Evolutionary conservation across 2,113 vertebrate species (phyloP), one percentile per base, ranked within the genome.

Genomic region (Neodon shergylaensis): DNA sequence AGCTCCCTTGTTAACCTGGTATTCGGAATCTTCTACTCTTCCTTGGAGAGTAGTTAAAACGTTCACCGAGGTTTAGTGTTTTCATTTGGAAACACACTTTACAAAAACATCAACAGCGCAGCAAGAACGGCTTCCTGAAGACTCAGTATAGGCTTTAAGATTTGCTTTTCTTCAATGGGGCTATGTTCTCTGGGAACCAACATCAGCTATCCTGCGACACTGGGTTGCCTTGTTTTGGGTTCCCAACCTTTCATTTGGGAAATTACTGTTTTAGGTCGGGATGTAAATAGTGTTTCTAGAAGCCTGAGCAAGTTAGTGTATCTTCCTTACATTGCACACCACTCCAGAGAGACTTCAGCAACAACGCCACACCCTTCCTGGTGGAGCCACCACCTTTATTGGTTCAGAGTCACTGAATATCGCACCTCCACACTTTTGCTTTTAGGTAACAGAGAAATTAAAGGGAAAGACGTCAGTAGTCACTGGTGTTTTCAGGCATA

Each of bases 391-490:
- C 61, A 12, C 21, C 86, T 68, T 90, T 42, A 88, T 78, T 87
- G 47, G 28, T 77, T 49, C 66, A 82, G 52, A 70, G 42, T n/a
- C 77, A 47, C 78, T 13, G 2, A 19, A 2, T 13, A 28, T 19
- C 19, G 10, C 7, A 92, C 26, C 19, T 21, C 5, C 3, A 76
- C 44, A 16, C 26, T 76, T 63, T 61, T 91, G 42, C 63, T 92
- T n/a, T 83, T 93, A 86, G 26, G 72, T 92, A 91, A 92, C 12
- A 81, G 36, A 31, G 47, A 85, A 84, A 28, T 54, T 44, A 76
- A 79, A 92, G 33, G 92, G 89, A 96, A 94, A 92, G 17, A 90
- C 65, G 42, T 88, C 31, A 84, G 31, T 68, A 70, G 52, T 86
- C 49, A 44, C 10, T 88, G 36, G 31, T n/a, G 8, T 92, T 94